Conservation (phyloP, 2,113 vertebrate genomes). For the Hemichromis elongatus region DNA sequence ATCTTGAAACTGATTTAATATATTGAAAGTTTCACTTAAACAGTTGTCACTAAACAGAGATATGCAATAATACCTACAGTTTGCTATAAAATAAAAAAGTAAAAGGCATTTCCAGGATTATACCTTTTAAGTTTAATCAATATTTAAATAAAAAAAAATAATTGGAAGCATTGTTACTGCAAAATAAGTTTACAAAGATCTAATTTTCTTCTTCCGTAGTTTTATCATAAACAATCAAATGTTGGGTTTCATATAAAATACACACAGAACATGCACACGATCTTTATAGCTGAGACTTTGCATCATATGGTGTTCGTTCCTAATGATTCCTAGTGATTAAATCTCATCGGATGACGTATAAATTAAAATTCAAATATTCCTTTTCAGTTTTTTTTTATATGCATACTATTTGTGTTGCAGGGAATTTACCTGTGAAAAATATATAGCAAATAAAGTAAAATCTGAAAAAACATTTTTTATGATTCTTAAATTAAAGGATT, state of each 20-base stretch:
- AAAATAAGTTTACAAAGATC: neutral
- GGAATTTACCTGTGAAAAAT: too few species aligned
- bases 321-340: neutral
- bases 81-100: neutral
- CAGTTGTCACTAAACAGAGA: neutral
- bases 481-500: neutral
- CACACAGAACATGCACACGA: neutral
- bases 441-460: too few species aligned
- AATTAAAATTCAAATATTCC: neutral
- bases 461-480: too few species aligned
- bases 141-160: neutral
- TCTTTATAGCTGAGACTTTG: accelerated
- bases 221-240: too few species aligned
- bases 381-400: accelerated
- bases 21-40: neutral
- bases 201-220: neutral
- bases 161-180: neutral
- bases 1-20: neutral
- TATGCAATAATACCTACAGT: neutral
- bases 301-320: neutral
- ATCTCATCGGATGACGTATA: neutral
- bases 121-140: neutral
- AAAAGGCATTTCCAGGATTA: neutral
- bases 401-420: neutral
- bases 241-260: neutral